Evolutionary conservation across 2,797 vertebrate genomes (phyloP).

Genomic region (Eidolon dupreanum): DNA sequence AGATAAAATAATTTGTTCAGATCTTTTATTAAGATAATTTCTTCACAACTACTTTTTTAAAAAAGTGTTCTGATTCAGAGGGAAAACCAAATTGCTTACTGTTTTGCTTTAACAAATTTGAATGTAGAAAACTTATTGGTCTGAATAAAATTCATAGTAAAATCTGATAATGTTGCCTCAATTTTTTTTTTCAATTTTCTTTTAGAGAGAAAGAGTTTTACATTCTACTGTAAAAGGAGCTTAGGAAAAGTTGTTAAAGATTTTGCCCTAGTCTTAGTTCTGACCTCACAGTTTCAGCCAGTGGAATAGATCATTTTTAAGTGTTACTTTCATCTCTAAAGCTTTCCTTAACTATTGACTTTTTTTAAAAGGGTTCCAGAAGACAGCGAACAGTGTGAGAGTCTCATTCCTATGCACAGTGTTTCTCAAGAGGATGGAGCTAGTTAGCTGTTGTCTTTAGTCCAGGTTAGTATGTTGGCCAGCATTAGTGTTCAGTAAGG

Average conservation of each 20-base stretch:
- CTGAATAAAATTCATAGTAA: constrained; percentile 43
- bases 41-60: neutral
- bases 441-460: constrained; percentile 81
- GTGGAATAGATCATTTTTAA: neutral
- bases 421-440: constrained; percentile 89
- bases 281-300: neutral
- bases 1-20: constrained; percentile 26
- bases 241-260: neutral
- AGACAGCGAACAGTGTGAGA: constrained; percentile 95
- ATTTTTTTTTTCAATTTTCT: neutral
- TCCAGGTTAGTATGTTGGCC: constrained; percentile 67
- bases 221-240: neutral
- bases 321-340: neutral
- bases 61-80: constrained; percentile 22
- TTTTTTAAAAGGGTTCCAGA: constrained; percentile 88
- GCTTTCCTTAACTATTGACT: neutral
- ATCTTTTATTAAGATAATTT: constrained; percentile 7
- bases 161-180: neutral
- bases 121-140: constrained; percentile 5
- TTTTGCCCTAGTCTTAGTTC: neutral
- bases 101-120: constrained; percentile 26
- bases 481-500: neutral
- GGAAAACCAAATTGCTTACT: constrained; percentile 29
- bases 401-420: constrained; percentile 93
- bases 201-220: neutral